Base-by-base conservation (phyloP, 35 echinoderm and acorn worm species). In the Apostichopus japonicus region DNA sequence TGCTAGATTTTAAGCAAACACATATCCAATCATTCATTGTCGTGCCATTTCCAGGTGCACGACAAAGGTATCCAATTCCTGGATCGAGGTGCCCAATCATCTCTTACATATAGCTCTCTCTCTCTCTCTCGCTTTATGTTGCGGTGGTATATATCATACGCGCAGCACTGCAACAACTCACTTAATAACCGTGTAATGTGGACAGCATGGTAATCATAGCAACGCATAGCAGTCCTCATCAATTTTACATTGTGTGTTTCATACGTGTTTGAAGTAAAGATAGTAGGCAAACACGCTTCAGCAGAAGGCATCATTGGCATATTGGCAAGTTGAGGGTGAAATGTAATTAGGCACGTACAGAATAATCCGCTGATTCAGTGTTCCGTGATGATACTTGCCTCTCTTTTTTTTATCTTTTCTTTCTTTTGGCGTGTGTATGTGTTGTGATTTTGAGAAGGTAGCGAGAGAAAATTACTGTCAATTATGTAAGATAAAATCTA, bases 241-340 rank as follows among this genome's bases (percentile, higher is more conserved):
- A 84, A 58, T 84, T 84, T 84, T 84, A 84, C 81, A 56, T 84
- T 53, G 80, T 33, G 56, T 56, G 53, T 84, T 84, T 84, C 54
- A 84, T 22, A 53, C 24, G 81, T 58, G 55, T 57, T 55, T 57
- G 53, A 56, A 57, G 19, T 17, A 58, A 16, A 56, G 23, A 16
- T 9, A 73, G 53, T 84, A 22, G 53, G 80, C 53, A 84, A 84
- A 84, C 80, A 84, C 16, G 56, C 80, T 22, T 54, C 56, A 22
- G 53, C 54, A n/a, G 80, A 84, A 84, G 80, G 80, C 80, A 84
- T 84, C 80, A n/a, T 57, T 84, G 15, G 54, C 54, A 84, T 57
- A 84, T 84, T 84, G 80, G 80, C 80, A 84, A 58, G 80, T 84
- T 16, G 80, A 84, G 80, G 80, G 80, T 84, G 54, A 84, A 84